These are phyloP conservation scores for Argya squamiceps DNA, from an alignment of 2,797 vertebrate species.

Conservation along the genomic window DNA sequence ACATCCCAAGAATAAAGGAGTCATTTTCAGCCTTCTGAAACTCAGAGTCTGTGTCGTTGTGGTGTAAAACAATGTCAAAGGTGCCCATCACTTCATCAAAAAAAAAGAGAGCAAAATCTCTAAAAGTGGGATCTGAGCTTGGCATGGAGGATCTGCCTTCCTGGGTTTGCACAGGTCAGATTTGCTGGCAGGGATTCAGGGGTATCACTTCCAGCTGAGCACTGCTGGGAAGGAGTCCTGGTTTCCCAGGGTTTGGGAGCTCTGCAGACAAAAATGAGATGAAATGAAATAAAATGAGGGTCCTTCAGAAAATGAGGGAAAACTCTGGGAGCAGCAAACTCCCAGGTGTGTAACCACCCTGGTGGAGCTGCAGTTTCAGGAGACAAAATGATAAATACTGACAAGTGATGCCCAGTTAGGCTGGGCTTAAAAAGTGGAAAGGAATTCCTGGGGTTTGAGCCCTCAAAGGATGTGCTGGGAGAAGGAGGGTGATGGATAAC, in stretches of 20 bases:
- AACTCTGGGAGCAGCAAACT: rapidly evolving
- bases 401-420: neutral
- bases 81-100: neutral
- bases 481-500: rapidly evolving
- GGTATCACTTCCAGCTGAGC: neutral
- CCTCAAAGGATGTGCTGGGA: neutral
- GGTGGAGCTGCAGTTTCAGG: neutral
- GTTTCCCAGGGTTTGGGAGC: neutral
- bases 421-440: neutral
- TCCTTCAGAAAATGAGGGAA: neutral
- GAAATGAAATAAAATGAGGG: no score
- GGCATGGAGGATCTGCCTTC: rapidly evolving
- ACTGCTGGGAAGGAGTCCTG: neutral
- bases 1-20: no score
- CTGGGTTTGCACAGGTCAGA: neutral
- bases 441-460: neutral
- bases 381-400: neutral
- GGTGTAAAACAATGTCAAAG: neutral
- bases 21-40: no score
- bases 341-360: neutral
- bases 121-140: neutral
- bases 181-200: neutral
- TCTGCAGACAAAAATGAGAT: neutral
- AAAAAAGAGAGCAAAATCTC: neutral
- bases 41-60: no score